phyloP scores from a whole-genome alignment of 2,888 invertebrate genomes.

The Deroplatys truncata region DNA sequence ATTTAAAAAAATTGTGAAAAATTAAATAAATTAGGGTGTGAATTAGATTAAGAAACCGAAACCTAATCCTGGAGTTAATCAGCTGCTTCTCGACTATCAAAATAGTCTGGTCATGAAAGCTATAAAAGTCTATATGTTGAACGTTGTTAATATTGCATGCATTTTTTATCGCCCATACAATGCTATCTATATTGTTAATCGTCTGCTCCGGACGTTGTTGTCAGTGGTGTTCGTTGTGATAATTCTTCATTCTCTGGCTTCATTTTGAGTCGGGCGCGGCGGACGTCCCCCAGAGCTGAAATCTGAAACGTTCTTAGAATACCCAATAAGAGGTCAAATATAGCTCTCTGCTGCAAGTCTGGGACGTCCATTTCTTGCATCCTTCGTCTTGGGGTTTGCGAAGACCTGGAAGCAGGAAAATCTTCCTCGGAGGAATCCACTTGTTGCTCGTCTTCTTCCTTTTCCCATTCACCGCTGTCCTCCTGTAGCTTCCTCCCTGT shows the following conservation, averaged over 20 bases:
- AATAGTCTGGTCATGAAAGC: too few relatives aligned
- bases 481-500: background rate
- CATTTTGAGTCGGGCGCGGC: background rate
- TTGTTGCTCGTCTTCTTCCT: background rate
- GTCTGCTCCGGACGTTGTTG: too few relatives aligned
- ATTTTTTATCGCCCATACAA: too few relatives aligned
- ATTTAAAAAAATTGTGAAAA: too few relatives aligned
- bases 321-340: background rate
- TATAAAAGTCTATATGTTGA: too few relatives aligned
- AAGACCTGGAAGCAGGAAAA: background rate
- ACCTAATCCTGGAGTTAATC: too few relatives aligned
- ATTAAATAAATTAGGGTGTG: too few relatives aligned
- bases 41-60: too few relatives aligned
- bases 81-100: too few relatives aligned
- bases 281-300: background rate
- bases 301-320: background rate
- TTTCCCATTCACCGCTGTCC: background rate
- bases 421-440: background rate
- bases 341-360: background rate
- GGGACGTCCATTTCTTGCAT: background rate
- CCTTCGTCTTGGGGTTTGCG: background rate
- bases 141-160: too few relatives aligned
- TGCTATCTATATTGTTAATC: too few relatives aligned
- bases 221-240: background rate
- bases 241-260: background rate